Conservation (phyloP, 2,797 vertebrate species). For the Tamandua tetradactyla region DNA sequence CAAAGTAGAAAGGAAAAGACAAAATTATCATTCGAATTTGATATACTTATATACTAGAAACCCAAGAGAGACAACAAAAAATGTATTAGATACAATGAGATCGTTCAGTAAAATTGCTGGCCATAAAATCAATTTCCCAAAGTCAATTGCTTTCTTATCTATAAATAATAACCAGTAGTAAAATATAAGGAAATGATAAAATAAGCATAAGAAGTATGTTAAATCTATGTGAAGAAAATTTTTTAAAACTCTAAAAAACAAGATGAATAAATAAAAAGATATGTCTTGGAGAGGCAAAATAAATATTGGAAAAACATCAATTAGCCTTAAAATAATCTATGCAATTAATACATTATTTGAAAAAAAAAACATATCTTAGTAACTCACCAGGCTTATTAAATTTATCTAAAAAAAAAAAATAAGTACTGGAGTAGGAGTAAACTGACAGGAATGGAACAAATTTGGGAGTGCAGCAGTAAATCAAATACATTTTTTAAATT, state of each 20-base stretch:
- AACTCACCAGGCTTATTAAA: neutral
- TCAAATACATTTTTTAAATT: conserved; percentile 28
- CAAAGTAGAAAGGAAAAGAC: conserved; percentile 27
- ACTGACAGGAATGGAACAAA: neutral
- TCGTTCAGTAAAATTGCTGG: conserved; percentile 26
- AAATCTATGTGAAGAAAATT: neutral
- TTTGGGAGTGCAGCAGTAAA: conserved; percentile 16
- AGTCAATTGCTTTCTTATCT: conserved; percentile 37
- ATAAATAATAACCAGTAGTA: neutral
- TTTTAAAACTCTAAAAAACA: neutral
- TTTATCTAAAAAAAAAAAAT: neutral
- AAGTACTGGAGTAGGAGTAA: neutral
- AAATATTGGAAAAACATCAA: neutral
- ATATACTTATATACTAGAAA: conserved; percentile 21
- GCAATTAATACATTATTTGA: neutral
- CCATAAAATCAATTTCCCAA: conserved; percentile 4
- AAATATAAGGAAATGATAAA: conserved; percentile 40
- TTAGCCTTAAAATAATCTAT: neutral
- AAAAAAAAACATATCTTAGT: neutral
- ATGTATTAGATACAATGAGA: conserved; percentile 29
- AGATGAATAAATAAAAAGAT: conserved; percentile 27
- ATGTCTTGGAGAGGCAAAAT: neutral
- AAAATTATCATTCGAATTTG: conserved; percentile 61
- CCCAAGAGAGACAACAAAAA: conserved; percentile 33
- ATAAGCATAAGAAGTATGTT: neutral